phyloP scores from a whole-genome alignment of 2,888 invertebrate genomes.

The Fabriciana adippe region DNA sequence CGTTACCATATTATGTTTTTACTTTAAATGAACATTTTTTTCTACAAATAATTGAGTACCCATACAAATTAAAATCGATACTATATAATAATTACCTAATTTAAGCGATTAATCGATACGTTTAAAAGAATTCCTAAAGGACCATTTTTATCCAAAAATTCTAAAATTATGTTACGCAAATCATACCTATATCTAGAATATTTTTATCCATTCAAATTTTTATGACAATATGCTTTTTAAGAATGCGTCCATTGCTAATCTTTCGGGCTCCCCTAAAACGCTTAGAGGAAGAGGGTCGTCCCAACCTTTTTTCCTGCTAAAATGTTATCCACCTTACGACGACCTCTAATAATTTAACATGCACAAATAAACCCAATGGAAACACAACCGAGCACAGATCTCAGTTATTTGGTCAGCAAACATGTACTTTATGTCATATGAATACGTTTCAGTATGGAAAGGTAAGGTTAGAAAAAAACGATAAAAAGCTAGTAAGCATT shows the following conservation, averaged over 20 bases:
- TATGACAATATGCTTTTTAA: slow-evolving; percentile 58
- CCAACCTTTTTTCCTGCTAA: slow-evolving; percentile 61
- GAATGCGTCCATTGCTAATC: slow-evolving; percentile 60
- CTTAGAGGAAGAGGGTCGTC: slow-evolving; percentile 61
- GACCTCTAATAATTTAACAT: slow-evolving; percentile 42
- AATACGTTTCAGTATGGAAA: slow-evolving; percentile 63
- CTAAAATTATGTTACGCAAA: too few relatives aligned
- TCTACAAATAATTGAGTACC: too few relatives aligned
- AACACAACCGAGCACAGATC: slow-evolving; percentile 45
- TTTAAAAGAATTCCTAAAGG: too few relatives aligned
- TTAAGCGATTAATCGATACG: too few relatives aligned
- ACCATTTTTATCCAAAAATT: too few relatives aligned
- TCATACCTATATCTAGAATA: too few relatives aligned
- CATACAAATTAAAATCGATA: too few relatives aligned
- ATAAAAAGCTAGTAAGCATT: slow-evolving; percentile 69
- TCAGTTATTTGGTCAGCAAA: slow-evolving; percentile 47
- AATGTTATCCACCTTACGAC: slow-evolving; percentile 46
- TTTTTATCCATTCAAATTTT: slow-evolving; percentile 44
- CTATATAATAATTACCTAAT: too few relatives aligned
- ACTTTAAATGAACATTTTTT: too few relatives aligned
- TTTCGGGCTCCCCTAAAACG: slow-evolving; percentile 60
- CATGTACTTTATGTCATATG: slow-evolving; percentile 65
- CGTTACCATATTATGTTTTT: too few relatives aligned
- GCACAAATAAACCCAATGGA: slow-evolving; percentile 29
- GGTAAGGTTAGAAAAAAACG: slow-evolving; percentile 65